Evolutionary conservation across 1,140 invertebrate genomes (phyloP).

Genomic region (Zaprionus vittiger): DNA sequence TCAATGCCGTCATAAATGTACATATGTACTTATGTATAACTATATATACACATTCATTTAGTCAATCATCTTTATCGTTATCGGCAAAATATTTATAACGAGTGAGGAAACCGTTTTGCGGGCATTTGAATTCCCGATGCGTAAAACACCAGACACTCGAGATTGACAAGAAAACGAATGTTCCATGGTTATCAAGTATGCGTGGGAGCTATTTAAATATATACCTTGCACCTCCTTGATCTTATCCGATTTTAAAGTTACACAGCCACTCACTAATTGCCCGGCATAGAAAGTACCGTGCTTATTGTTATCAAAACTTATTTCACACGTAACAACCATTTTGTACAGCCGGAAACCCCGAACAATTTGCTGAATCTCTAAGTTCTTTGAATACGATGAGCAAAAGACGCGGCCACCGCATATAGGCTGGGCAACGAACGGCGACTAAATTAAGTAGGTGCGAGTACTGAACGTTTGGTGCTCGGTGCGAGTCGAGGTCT

Average conservation of each 20-base stretch:
- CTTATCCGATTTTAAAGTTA: constrained; percentile 84
- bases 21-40: constrained; percentile 1
- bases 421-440: constrained; percentile 41
- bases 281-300: constrained; percentile 85
- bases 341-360: constrained; percentile 1
- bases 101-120: constrained; percentile 8
- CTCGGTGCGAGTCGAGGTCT: constrained; percentile 10
- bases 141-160: constrained; percentile 13
- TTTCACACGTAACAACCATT: constrained; percentile 82
- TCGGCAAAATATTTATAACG: constrained; percentile 64
- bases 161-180: not conserved
- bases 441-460: constrained; percentile 70
- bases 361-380: not conserved
- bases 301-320: constrained; percentile 85
- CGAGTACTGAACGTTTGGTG: constrained; percentile 25
- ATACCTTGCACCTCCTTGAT: constrained; percentile 85
- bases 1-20: constrained; percentile 69
- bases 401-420: constrained; percentile 19
- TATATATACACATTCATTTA: constrained; percentile 24
- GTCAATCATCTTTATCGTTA: constrained; percentile 48
- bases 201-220: not conserved
- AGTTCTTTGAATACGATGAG: not conserved
- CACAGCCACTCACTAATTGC: constrained; percentile 85
- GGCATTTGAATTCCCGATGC: constrained; percentile 21
- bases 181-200: not conserved